Percentiles rank a stretch among this genome's conserved stretches.
Evolutionary conservation across 92 coral and sea anemone species (phyloP).

Genomic region (Blastomussa wellsi): DNA sequence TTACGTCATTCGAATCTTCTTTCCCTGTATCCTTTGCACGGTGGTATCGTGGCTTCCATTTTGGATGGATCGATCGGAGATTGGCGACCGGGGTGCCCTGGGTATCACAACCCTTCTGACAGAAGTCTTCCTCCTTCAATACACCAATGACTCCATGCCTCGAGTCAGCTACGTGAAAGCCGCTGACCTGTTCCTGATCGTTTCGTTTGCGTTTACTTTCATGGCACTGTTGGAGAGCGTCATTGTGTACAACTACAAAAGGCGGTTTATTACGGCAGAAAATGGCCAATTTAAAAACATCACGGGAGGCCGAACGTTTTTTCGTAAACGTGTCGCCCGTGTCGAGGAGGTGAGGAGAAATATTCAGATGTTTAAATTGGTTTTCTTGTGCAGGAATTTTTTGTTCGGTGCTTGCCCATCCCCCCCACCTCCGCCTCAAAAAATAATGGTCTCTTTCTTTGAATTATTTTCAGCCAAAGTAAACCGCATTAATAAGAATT

Average conservation of each 20-base stretch:
- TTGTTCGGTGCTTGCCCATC: too few species aligned
- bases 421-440: too few species aligned
- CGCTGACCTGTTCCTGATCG: conserved; percentile 52
- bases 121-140: conserved; percentile 49
- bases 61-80: conserved; percentile 51
- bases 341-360: conserved; percentile 11
- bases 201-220: conserved; percentile 49
- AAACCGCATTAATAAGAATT: too few species aligned
- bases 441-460: too few species aligned
- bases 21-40: conserved; percentile 47
- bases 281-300: background rate
- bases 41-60: conserved; percentile 57
- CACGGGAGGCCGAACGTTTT: conserved; percentile 17
- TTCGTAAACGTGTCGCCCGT: conserved; percentile 4
- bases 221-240: conserved; percentile 46
- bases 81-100: conserved; percentile 55
- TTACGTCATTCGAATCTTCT: conserved; percentile 44
- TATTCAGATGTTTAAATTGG: too few species aligned
- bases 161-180: conserved; percentile 58
- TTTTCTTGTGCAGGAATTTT: too few species aligned
- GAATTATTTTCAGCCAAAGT: background rate
- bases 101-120: conserved; percentile 52
- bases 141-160: conserved; percentile 50
- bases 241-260: conserved; percentile 42
- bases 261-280: conserved; percentile 5